Evolutionary conservation across 2,113 vertebrate species (phyloP).

Genomic region (Orientallactaga bullata): DNA sequence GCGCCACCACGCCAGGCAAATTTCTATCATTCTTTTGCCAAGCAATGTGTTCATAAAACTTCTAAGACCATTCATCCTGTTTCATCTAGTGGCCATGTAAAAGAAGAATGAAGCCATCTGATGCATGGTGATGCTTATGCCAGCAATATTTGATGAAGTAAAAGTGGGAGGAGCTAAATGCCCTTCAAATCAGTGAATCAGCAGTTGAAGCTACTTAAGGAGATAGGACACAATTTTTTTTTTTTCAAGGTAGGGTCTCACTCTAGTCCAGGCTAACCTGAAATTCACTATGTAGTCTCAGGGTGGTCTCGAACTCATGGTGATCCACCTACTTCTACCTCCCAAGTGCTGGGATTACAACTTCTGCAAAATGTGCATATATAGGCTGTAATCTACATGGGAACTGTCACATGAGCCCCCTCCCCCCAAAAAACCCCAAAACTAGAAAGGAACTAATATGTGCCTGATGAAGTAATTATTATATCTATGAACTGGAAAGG

Average conservation of each 20-base stretch:
- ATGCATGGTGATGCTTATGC: neutral
- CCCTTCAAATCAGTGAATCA: constrained; percentile 4
- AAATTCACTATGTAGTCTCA: too few species aligned
- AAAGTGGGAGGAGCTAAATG: constrained; percentile 9
- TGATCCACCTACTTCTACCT: too few species aligned
- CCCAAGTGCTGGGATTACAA: neutral
- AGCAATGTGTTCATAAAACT: neutral
- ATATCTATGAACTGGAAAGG: neutral
- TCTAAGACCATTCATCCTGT: neutral
- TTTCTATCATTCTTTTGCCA: constrained; percentile 40
- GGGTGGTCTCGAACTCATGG: too few species aligned
- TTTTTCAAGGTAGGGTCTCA: too few species aligned
- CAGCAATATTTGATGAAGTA: neutral
- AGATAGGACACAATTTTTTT: neutral
- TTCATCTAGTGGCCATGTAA: constrained; percentile 11
- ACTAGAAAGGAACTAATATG: neutral
- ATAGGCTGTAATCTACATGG: neutral
- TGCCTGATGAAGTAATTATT: neutral
- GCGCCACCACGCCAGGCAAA: too few species aligned
- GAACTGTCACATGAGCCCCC: neutral
- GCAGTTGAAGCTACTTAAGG: neutral
- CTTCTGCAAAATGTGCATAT: constrained; percentile 11
- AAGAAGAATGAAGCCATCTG: neutral
- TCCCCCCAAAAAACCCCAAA: neutral
- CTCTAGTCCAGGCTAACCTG: too few species aligned